These are phyloP conservation scores for Cottoperca gobio DNA, from an alignment of 2,797 vertebrate genomes.

Conservation along the genomic window DNA sequence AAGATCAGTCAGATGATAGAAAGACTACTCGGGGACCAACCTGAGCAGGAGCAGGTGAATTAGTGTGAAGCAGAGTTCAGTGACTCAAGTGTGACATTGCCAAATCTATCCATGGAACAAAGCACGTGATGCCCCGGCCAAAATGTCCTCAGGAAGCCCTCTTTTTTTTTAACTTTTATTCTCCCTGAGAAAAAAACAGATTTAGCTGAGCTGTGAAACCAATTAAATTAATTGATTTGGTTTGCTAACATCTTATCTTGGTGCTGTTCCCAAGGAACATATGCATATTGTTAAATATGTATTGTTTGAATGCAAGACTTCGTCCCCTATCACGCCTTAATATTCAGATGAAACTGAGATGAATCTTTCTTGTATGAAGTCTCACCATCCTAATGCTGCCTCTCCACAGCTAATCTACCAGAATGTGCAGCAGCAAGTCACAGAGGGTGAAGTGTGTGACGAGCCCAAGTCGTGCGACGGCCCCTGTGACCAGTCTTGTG, in stretches of 20 bases:
- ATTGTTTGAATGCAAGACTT: not conserved
- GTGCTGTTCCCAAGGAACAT: not conserved
- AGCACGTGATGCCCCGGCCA: constrained; percentile 3
- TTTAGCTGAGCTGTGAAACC: constrained; percentile 14
- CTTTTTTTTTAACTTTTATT: constrained; percentile 8
- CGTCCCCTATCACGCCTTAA: not conserved
- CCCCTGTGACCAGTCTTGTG: constrained; percentile 89
- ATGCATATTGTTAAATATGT: not conserved
- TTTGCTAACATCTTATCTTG: constrained; percentile 5
- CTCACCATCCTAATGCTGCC: constrained; percentile 28
- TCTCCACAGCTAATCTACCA: constrained; percentile 78
- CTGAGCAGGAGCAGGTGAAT: constrained; percentile 82
- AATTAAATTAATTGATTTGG: constrained; percentile 16
- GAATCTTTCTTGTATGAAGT: not conserved
- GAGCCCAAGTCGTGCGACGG: constrained; percentile 75
- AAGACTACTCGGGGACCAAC: constrained; percentile 83
- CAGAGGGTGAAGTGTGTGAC: constrained; percentile 83
- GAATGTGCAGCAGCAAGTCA: constrained; percentile 83
- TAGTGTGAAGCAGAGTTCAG: not conserved
- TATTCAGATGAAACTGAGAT: not conserved
- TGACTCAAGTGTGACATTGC: not conserved
- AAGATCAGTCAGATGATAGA: constrained; percentile 91
- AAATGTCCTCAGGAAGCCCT: constrained; percentile 4
- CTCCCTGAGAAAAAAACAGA: not conserved
- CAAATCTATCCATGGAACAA: constrained; percentile 1